Conservation (phyloP, 2,888 invertebrate species). For the Cyaniris semiargus region DNA sequence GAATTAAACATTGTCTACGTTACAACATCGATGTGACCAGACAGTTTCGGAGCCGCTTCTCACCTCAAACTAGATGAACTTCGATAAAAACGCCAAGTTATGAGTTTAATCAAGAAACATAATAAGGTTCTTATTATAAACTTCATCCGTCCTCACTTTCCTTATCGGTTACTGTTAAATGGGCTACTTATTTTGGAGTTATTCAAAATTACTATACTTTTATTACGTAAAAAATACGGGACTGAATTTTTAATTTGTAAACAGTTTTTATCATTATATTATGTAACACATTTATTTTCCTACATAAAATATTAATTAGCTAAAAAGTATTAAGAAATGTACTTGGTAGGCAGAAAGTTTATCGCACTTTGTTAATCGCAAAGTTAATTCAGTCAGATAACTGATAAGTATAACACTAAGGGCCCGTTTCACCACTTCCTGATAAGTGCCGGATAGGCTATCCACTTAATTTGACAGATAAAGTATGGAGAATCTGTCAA, state of each 20-base stretch:
- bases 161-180: not conserved
- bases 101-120: conserved; percentile 11
- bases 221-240: no score
- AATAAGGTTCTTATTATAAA: not conserved
- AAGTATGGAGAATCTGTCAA: no score
- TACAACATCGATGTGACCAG: conserved; percentile 28
- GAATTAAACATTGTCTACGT: conserved; percentile 28
- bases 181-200: not conserved
- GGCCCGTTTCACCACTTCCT: no score
- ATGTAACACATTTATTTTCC: no score
- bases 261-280: not conserved
- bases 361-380: no score
- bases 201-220: not conserved
- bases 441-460: no score
- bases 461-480: no score
- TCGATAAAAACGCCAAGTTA: conserved; percentile 17
- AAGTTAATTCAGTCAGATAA: no score
- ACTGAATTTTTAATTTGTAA: not conserved
- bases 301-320: no score
- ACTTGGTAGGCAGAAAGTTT: no score
- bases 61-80: conserved; percentile 22
- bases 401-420: no score
- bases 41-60: conserved; percentile 13
- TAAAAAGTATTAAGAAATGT: no score
- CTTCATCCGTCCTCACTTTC: not conserved